Percentiles rank a stretch among this genome's conserved stretches.
Evolutionary conservation across 2,888 invertebrate species (phyloP).

Genomic region (Chrysomela aeneicollis): DNA sequence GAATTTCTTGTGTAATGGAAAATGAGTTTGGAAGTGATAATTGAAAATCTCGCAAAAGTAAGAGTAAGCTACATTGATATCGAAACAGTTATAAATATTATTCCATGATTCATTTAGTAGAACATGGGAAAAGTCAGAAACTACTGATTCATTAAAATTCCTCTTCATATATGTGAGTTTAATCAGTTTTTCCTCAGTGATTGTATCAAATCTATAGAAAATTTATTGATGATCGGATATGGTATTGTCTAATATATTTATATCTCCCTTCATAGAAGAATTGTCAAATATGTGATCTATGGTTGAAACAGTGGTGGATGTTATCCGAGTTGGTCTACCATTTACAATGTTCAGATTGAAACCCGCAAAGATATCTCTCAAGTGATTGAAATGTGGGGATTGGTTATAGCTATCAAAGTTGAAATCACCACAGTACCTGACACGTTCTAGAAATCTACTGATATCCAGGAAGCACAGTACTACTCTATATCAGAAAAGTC

Average conservation of each 20-base stretch:
- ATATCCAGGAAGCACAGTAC: too few species aligned
- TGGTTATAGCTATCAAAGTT: neutral
- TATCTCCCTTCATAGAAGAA: neutral
- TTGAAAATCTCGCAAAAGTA: slow-evolving; percentile 1
- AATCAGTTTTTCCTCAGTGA: neutral
- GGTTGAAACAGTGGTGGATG: neutral
- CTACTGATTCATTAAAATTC: slow-evolving; percentile 3
- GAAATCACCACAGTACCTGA: neutral
- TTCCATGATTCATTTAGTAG: neutral
- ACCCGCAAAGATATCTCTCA: neutral
- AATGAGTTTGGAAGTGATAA: slow-evolving; percentile 10
- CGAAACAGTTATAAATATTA: neutral
- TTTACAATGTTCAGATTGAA: neutral
- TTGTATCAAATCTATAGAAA: neutral
- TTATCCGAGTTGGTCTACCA: neutral
- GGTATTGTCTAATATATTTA: slow-evolving; percentile 1
- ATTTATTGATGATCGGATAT: neutral
- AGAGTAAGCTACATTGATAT: slow-evolving; percentile 5
- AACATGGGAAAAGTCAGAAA: neutral
- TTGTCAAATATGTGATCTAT: slow-evolving; percentile 3
- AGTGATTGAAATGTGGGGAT: slow-evolving; percentile 4
- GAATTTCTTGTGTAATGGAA: slow-evolving; percentile 4
- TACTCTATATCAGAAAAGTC: too few species aligned
- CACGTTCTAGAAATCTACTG: too few species aligned
- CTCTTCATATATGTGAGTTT: neutral